Evolutionary conservation across 1,140 invertebrate species (phyloP).

Genomic region (Drosophila subobscura): DNA sequence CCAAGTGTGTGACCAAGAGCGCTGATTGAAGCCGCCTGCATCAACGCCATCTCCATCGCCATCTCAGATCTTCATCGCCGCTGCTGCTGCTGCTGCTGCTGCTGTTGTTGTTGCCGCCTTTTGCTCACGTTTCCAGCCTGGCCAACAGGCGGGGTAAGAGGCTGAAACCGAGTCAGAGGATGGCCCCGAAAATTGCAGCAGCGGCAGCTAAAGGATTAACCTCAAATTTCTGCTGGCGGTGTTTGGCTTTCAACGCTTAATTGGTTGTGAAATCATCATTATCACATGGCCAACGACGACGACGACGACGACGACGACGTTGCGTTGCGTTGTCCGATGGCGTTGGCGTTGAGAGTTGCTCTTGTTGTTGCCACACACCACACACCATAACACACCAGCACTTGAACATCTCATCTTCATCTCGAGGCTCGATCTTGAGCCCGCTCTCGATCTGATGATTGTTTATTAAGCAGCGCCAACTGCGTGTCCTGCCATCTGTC

Average conservation of each 20-base stretch:
- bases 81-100: slow-evolving; percentile 1
- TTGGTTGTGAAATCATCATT: slow-evolving; percentile 82
- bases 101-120: slow-evolving; percentile 55
- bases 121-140: slow-evolving; percentile 64
- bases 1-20: slow-evolving; percentile 72
- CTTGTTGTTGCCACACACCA: slow-evolving; percentile 34
- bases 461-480: slow-evolving; percentile 80
- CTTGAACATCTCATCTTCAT: slow-evolving; percentile 33
- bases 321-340: slow-evolving; percentile 20
- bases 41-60: slow-evolving; percentile 70
- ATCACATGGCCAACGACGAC: slow-evolving; percentile 68
- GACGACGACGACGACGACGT: background rate
- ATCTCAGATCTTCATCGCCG: slow-evolving; percentile 70
- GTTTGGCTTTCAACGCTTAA: slow-evolving; percentile 82
- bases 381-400: slow-evolving; percentile 1
- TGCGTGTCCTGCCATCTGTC: slow-evolving; percentile 65
- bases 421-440: slow-evolving; percentile 24
- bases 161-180: background rate
- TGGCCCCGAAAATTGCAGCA: slow-evolving; percentile 75
- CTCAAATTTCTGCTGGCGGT: slow-evolving; percentile 80
- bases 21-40: slow-evolving; percentile 80
- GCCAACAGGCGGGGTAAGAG: background rate
- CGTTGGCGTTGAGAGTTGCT: slow-evolving; percentile 52
- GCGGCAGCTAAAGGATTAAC: slow-evolving; percentile 74
- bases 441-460: slow-evolving; percentile 65